Conservation (phyloP, 2,113 vertebrate species). For the Lontra canadensis region DNA sequence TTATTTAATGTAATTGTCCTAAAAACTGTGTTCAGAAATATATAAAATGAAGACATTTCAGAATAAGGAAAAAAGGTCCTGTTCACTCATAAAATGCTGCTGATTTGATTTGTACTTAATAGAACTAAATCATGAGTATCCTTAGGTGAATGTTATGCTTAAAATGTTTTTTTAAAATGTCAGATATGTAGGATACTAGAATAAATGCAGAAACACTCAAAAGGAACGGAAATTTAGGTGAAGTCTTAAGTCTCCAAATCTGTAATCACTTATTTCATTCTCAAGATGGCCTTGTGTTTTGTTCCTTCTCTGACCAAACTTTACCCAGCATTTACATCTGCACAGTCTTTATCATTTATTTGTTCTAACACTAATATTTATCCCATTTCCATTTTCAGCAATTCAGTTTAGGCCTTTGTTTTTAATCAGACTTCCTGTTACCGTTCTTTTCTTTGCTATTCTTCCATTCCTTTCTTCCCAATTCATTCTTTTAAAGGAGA, state of each 20-base stretch:
- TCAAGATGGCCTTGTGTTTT: not conserved
- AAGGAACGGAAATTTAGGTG: not conserved
- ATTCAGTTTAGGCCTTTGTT: not conserved
- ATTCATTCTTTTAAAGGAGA: not conserved
- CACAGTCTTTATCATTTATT: not conserved
- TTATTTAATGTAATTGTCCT: conserved; percentile 43
- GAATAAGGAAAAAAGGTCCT: not conserved
- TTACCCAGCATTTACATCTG: not conserved
- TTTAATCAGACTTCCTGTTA: not conserved
- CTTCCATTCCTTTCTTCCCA: not conserved
- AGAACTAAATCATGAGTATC: conserved; percentile 5
- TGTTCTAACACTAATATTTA: not conserved
- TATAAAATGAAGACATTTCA: conserved; percentile 11
- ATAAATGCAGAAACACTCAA: conserved; percentile 6
- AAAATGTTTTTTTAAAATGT: not conserved
- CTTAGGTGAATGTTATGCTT: not conserved
- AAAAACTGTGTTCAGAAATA: not conserved
- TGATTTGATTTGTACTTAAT: conserved; percentile 19
- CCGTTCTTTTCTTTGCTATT: not conserved
- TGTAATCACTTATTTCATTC: not conserved
- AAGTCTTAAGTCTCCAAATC: conserved; percentile 1
- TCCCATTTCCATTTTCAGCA: not conserved
- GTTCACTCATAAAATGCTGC: not conserved
- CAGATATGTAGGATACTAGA: not conserved
- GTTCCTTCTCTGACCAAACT: not conserved